Evolutionary conservation across 2,888 invertebrate species (phyloP), one percentile per base, ranked within the genome.

Genomic region (Apamea monoglypha): DNA sequence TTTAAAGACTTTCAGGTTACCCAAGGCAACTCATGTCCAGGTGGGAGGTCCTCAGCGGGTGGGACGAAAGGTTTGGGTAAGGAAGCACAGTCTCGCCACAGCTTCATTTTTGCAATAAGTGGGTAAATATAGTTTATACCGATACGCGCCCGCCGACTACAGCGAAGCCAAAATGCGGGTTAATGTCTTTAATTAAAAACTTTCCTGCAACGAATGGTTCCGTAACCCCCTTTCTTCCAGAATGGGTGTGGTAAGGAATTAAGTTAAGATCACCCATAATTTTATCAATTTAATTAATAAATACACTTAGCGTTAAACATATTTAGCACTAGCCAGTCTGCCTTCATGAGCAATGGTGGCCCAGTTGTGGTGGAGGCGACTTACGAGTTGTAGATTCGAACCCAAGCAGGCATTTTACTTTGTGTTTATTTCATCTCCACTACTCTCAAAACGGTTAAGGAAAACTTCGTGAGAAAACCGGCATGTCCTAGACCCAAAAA

Each of bases 101-200:
- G 36, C 3, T 36, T 36, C 3, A 44, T n/a, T 67, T 67, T 44
- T 67, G 10, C 8, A 59, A 56, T n/a, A n/a, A 7, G n/a, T 44
- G n/a, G n/a, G n/a, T n/a, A 40, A 40, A 67, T 18, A 5, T 44
- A 44, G n/a, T 44, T 44, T 10, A 67, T 67, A 44, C 67, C 10
- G 18, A 10, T 40, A 10, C n/a, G 16, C n/a, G n/a, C 18, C 10
- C 18, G 44, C n/a, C n/a, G 67, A 40, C 66, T 36, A 36, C 25
- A 66, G 36, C n/a, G 16, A n/a, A n/a, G 10, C 18, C n/a, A 18
- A 68, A 44, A 68, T 44, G 67, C 18, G 67, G 67, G 18, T 67
- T 18, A 40, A 67, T n/a, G 40, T 18, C n/a, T 67, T 44, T 67
- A 67, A 44, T 67, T 67, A n/a, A 44, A 67, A 44, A 67, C n/a